A percentile compares a stretch with the other conserved stretches of the same genome.
These are phyloP conservation scores for Apodemus sylvaticus DNA, from an alignment of 2,113 vertebrate species.

Conservation along the genomic window DNA sequence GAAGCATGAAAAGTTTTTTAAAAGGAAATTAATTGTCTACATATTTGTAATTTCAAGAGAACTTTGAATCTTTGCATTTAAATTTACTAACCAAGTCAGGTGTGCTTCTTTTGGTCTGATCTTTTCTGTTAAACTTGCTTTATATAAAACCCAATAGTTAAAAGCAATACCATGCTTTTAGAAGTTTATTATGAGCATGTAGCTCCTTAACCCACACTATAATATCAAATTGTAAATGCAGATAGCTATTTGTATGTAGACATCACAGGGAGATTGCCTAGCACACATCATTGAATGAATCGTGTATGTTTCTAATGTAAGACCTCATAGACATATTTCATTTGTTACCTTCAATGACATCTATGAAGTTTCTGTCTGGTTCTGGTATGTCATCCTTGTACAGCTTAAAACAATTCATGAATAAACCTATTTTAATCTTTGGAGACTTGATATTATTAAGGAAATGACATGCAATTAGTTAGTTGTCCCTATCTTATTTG, in stretches of 20 bases:
- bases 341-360: conserved; percentile 20
- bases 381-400: background rate
- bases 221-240: background rate
- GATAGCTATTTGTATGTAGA: background rate
- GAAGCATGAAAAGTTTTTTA: background rate
- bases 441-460: background rate
- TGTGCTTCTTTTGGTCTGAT: background rate
- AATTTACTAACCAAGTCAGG: background rate
- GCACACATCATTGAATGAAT: background rate
- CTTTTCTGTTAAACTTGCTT: background rate
- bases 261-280: background rate
- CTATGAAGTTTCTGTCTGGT: background rate
- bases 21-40: background rate
- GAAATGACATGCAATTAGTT: background rate
- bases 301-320: background rate
- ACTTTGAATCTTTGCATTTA: background rate
- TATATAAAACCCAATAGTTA: background rate
- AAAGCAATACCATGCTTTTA: background rate
- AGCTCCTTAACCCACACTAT: background rate
- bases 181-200: background rate
- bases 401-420: background rate
- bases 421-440: background rate
- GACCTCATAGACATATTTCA: rapidly evolving
- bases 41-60: background rate
- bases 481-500: background rate